Conservation (phyloP, 2,888 invertebrate species). For the Hyles lineata region DNA sequence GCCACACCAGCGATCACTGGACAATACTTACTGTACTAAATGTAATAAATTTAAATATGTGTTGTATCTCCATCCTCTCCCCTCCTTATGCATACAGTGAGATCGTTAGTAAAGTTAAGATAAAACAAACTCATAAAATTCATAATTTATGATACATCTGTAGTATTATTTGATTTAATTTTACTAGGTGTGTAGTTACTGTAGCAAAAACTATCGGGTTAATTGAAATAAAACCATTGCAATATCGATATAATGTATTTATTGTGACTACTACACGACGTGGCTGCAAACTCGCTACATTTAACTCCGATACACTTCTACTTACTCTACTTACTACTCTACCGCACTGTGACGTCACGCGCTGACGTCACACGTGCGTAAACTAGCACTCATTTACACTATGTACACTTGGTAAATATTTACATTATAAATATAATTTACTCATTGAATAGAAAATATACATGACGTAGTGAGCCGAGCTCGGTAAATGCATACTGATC, state of each 20-base stretch:
- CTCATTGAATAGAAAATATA: constrained; percentile 12
- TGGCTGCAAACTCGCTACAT: constrained; percentile 65
- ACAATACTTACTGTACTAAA: no score
- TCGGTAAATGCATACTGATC: not conserved
- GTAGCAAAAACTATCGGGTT: not conserved
- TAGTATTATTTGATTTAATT: no score
- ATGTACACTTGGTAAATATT: constrained; percentile 13
- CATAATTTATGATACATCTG: no score
- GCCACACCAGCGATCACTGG: not conserved
- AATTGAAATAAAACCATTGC: not conserved
- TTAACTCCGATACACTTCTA: constrained; percentile 35
- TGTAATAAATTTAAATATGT: no score
- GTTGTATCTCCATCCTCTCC: no score
- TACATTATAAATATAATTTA: constrained; percentile 21
- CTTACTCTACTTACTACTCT: constrained; percentile 4
- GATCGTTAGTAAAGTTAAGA: no score
- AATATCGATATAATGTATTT: constrained; percentile 39
- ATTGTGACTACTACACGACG: constrained; percentile 58
- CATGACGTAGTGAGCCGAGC: not conserved
- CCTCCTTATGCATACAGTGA: no score
- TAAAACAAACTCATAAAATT: no score
- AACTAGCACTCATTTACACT: constrained; percentile 6
- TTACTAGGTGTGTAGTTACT: no score
- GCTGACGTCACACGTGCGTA: not conserved
- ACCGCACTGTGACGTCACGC: not conserved